Conservation (phyloP, 2,797 vertebrate species). For the Acipenser ruthenus region DNA sequence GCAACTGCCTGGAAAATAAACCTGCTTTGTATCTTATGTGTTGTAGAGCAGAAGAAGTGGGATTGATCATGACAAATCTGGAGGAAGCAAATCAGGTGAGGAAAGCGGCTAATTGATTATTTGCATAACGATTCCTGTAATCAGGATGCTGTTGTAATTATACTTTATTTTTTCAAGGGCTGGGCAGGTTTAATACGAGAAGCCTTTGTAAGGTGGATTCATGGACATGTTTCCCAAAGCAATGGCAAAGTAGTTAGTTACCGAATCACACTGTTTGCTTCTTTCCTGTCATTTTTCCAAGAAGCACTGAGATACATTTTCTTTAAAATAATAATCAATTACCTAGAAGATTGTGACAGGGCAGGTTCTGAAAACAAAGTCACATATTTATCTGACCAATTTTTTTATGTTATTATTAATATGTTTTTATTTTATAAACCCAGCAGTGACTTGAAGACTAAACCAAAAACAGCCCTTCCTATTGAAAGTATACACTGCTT, state of each 20-base stretch:
- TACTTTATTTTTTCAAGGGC: conserved; percentile 49
- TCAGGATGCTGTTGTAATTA: conserved; percentile 63
- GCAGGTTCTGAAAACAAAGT: conserved; percentile 32
- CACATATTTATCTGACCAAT: too few species aligned
- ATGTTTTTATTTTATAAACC: conserved; percentile 5
- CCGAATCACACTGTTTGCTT: conserved; percentile 57
- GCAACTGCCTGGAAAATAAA: background rate
- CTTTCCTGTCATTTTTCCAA: conserved; percentile 45
- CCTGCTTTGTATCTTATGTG: conserved; percentile 28
- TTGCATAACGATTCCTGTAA: conserved; percentile 65
- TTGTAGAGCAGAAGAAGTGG: conserved; percentile 82
- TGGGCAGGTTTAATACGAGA: conserved; percentile 47
- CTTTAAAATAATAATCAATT: conserved; percentile 70
- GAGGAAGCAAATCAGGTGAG: conserved; percentile 95
- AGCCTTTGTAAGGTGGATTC: conserved; percentile 27
- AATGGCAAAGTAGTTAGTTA: conserved; percentile 43
- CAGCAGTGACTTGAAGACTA: too few species aligned
- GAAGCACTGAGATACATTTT: conserved; percentile 58
- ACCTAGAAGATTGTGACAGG: conserved; percentile 59
- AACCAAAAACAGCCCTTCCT: too few species aligned
- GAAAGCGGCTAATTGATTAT: conserved; percentile 50
- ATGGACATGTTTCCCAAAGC: conserved; percentile 24
- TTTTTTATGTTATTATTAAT: too few species aligned
- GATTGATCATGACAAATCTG: conserved; percentile 82
- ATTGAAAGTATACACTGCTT: too few species aligned